These are phyloP conservation scores for Anolis carolinensis DNA, from an alignment of 2,113 vertebrate species.

Conservation along the genomic window DNA sequence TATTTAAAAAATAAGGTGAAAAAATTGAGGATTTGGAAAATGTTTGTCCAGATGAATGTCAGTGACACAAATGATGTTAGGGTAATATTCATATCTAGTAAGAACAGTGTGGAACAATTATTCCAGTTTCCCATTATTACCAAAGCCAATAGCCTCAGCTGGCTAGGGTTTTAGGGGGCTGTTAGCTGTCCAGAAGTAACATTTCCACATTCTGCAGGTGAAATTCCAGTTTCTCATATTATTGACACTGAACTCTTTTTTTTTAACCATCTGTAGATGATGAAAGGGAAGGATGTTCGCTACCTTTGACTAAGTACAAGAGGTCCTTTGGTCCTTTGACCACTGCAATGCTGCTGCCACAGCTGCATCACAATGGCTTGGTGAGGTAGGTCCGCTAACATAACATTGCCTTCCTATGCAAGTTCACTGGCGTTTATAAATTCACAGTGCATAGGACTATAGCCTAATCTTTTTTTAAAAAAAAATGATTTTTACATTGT, in stretches of 20 bases:
- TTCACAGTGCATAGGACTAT: not conserved
- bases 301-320: not conserved
- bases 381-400: slow-evolving; percentile 56
- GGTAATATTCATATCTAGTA: too few species aligned
- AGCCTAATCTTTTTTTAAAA: not conserved
- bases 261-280: slow-evolving; percentile 56
- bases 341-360: not conserved
- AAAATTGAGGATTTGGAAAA: too few species aligned
- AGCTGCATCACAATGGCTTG: not conserved
- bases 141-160: too few species aligned
- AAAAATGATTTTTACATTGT: slow-evolving; percentile 36
- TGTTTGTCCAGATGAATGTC: too few species aligned
- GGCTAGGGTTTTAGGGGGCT: too few species aligned
- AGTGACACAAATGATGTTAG: too few species aligned
- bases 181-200: too few species aligned
- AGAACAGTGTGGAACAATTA: too few species aligned
- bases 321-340: accelerated
- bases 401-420: not conserved
- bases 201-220: not conserved
- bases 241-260: slow-evolving; percentile 18
- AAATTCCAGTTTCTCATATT: not conserved
- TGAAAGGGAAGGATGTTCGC: slow-evolving; percentile 12
- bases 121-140: too few species aligned
- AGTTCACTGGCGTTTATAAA: not conserved
- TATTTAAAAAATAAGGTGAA: too few species aligned